Evolutionary conservation across 2,113 vertebrate genomes (phyloP).

Genomic region (Sebastes fasciatus): DNA sequence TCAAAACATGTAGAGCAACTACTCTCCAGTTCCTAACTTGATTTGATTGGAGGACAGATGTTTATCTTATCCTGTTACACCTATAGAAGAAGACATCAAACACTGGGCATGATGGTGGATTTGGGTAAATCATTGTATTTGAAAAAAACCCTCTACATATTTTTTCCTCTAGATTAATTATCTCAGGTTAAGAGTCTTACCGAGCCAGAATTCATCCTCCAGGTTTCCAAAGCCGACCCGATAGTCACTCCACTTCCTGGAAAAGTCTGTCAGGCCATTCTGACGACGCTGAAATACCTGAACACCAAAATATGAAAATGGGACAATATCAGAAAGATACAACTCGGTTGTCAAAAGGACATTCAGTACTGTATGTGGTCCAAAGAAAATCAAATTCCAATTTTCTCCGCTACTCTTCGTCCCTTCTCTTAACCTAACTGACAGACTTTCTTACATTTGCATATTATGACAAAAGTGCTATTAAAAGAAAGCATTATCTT

Average conservation of each 20-base stretch:
- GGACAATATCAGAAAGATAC: conserved; percentile 3
- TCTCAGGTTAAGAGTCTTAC: conserved; percentile 78
- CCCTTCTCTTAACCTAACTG: background rate
- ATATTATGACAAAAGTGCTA: background rate
- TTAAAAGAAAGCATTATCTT: conserved; percentile 6
- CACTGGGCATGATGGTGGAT: background rate
- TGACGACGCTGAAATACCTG: conserved; percentile 97
- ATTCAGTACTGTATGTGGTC: background rate
- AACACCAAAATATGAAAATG: background rate
- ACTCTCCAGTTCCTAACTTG: background rate
- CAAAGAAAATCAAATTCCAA: background rate
- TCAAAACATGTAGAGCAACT: background rate
- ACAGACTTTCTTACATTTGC: background rate
- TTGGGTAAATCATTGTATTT: background rate
- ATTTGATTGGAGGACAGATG: background rate
- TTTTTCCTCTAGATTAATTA: background rate
- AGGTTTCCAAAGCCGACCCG: conserved; percentile 94
- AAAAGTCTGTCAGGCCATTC: conserved; percentile 96
- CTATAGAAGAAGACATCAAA: background rate
- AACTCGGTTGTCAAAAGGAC: background rate
- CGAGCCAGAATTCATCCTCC: conserved; percentile 99
- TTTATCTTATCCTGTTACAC: background rate
- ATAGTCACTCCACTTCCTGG: conserved; percentile 96
- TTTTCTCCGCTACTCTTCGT: background rate
- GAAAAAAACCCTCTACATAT: background rate